These are phyloP conservation scores for Atta cephalotes DNA, from an alignment of 1,140 invertebrate species.

Conservation along the genomic window DNA sequence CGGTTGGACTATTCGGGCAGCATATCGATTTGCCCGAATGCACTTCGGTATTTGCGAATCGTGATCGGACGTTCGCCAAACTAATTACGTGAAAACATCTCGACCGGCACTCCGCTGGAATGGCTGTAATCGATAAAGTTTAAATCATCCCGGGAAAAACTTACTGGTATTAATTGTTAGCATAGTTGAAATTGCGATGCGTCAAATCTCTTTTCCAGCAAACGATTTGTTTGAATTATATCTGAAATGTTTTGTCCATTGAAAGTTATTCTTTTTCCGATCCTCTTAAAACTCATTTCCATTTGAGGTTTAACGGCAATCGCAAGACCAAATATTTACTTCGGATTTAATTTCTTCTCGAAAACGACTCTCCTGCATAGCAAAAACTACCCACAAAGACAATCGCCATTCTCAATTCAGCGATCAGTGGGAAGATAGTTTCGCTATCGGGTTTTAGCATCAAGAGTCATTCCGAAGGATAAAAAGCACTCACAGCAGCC, in stretches of 20 bases:
- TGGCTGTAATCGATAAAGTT: constrained; percentile 43
- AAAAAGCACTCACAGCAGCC: neutral
- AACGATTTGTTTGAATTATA: constrained; percentile 13
- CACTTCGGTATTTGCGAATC: constrained; percentile 52
- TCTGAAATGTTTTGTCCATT: neutral
- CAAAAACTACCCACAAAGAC: constrained; percentile 8
- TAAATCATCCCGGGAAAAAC: constrained; percentile 16
- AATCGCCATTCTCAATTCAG: constrained; percentile 5
- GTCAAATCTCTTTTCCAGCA: constrained; percentile 5
- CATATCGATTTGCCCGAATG: constrained; percentile 49
- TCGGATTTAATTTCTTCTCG: neutral
- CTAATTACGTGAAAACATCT: constrained; percentile 53
- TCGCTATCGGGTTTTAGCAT: constrained; percentile 34
- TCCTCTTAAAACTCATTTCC: neutral
- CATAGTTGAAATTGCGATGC: constrained; percentile 11
- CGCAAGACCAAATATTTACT: neutral
- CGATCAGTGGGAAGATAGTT: neutral
- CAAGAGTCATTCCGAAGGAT: neutral
- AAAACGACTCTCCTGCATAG: constrained; percentile 13
- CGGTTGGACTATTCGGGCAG: neutral
- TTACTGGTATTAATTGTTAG: constrained; percentile 14
- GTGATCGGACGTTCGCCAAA: constrained; percentile 50
- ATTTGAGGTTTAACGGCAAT: neutral
- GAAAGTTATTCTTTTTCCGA: neutral
- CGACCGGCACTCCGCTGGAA: neutral